Base-by-base conservation (phyloP, 2,797 vertebrate species). In the Anguilla obscura region DNA sequence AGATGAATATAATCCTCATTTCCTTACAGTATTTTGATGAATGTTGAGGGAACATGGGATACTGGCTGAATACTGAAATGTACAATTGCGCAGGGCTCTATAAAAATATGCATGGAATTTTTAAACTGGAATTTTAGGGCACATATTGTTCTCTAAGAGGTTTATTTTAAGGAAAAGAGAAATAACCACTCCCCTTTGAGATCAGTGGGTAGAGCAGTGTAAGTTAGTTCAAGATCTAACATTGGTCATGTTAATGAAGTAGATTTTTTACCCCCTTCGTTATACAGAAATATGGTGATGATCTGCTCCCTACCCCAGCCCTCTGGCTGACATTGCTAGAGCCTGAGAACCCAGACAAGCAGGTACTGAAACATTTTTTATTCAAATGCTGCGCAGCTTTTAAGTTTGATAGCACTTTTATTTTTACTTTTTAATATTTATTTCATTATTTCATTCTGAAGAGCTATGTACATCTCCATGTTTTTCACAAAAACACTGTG, bases 1-100 rank as follows among this genome's bases (percentile, higher is more conserved):
- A 90, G 82, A 89, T 88, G 45, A 76, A 76, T 60, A 87, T 92
- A 91, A 93, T 91, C 90, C 90, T 85, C 52, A 89, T 90, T 92
- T 87, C 89, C 89, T 90, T 79, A 71, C 48, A 80, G 87, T 24
- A 24, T 89, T 89, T 84, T 87, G 83, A 91, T 89, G 89, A 88
- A n/a, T 54, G n/a, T 88, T 88, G 86, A 88, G 85, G 90, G 88
- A 84, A 82, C 87, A 84, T 58, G 6, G 89, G 86, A 87, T 85
- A 88, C 80, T 90, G 89, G 58, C 84, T 88, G 88, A 87, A 85
- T 90, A 24, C 18, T 60, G 30, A 60, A 69, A 69, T 69, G 24
- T 5, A 8, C 63, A 69, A n/a, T 69, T 66, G 24, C 1, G n/a
- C 6, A 69, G 24, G n/a, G 63, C 3, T 12, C 18, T 79, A 30